Percentiles rank a stretch among this genome's conserved stretches.
These are phyloP conservation scores for Eudyptes chrysolophus DNA, from an alignment of 2,113 vertebrate species.

Conservation along the genomic window DNA sequence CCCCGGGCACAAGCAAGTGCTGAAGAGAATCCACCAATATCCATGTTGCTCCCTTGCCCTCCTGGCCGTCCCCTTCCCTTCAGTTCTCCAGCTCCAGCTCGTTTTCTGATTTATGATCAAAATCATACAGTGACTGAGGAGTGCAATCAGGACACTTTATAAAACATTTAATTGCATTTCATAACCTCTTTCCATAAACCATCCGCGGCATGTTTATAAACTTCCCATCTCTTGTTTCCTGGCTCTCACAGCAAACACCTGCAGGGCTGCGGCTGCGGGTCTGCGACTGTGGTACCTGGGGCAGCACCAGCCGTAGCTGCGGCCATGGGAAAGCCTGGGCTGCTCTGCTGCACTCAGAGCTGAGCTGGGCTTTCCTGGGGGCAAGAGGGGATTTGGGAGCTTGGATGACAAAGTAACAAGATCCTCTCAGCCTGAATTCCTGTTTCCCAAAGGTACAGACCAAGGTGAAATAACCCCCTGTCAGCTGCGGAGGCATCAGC, in stretches of 20 bases:
- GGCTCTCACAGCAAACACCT: neutral
- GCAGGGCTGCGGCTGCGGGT: neutral
- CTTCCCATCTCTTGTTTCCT: neutral
- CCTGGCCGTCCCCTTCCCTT: neutral
- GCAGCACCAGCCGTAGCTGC: neutral
- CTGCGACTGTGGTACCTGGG: neutral
- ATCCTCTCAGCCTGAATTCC: neutral
- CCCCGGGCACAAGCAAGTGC: neutral
- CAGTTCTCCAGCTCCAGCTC: neutral
- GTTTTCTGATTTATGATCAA: neutral
- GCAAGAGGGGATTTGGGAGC: neutral
- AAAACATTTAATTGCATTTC: slow-evolving; percentile 10
- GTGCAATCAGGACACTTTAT: neutral
- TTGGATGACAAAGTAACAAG: neutral
- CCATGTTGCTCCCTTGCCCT: accelerated
- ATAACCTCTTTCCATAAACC: neutral
- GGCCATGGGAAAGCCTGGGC: neutral
- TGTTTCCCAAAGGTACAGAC: neutral
- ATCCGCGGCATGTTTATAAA: neutral
- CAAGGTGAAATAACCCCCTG: neutral
- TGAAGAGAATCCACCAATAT: accelerated
- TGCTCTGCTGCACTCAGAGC: neutral
- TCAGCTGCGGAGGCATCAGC: neutral
- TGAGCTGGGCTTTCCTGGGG: neutral
- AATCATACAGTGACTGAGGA: neutral